Conservation (phyloP, 2,888 invertebrate species). For the Himalopsyche anomala region DNA sequence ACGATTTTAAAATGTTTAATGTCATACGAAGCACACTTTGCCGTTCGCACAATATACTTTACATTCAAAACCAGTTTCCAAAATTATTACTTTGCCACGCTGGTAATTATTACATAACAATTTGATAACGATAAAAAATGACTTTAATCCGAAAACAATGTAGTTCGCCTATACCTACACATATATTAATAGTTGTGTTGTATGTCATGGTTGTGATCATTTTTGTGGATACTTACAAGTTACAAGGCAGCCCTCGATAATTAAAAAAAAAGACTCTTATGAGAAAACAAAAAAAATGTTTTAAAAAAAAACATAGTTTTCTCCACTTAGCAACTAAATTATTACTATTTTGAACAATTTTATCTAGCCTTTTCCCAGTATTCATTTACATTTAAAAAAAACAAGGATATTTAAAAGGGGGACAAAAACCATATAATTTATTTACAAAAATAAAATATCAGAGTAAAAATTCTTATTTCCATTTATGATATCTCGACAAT, state of each 20-base stretch:
- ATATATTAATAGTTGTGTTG: neutral
- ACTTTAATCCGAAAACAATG: conserved; percentile 4
- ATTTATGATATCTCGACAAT: too few species aligned
- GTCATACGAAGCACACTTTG: neutral
- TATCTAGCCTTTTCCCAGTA: too few species aligned
- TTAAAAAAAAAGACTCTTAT: neutral
- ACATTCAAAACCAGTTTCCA: neutral
- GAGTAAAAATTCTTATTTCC: too few species aligned
- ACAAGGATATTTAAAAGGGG: too few species aligned
- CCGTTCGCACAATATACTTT: neutral
- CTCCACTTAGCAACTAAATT: neutral
- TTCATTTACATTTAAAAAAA: too few species aligned
- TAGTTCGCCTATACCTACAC: neutral
- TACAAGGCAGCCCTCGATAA: too few species aligned
- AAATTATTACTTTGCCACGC: neutral
- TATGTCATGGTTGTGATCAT: neutral
- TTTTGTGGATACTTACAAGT: too few species aligned
- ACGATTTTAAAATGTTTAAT: neutral
- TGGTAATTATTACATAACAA: neutral
- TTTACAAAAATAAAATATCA: too few species aligned
- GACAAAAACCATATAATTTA: too few species aligned
- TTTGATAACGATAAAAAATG: conserved; percentile 23
- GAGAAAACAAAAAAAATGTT: neutral
- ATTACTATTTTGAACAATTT: too few species aligned
- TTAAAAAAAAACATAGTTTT: neutral